Evolutionary conservation across 1,140 invertebrate genomes (phyloP), one percentile per base, ranked within the genome.

Genomic region (Pseudachorutes palmiensis): DNA sequence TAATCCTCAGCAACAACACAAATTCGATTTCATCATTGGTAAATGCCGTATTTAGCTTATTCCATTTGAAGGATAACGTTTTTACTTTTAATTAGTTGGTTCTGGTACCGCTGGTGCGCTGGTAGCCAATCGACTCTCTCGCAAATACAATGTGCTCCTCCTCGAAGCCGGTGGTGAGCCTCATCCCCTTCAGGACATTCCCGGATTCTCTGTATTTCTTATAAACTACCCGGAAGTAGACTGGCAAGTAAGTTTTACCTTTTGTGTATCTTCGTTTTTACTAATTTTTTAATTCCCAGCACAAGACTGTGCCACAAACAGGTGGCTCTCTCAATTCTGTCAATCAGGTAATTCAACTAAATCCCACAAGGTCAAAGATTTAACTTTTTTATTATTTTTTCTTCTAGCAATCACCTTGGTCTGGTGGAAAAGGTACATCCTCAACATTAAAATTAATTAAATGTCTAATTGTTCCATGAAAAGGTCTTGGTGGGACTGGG

Each of bases 41-140:
- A 19, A 41, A 19, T 41, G 19, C 5, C 19, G 5, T 41, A 9
- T 41, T 5, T 9, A 19, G 36, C 5, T 9, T 41, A 9, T 41
- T 41, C 19, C 36, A 41, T 41, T 41, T 41, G 36, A 19, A 41
- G 19, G 19, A 41, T 41, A 41, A 41, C 5, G 5, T 41, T 41
- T 41, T 41, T 41, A 19, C 5, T 41, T 41, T 41, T 5, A 14
- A 14, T 55, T 74, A 2, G 78, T 83, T 62, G 82, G 82, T 2
- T 81, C 78, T n/a, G 82, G 82, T 36, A 80, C 80, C 1, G 79
- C 81, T 2, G 82, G 82, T 77, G 59, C 24, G 2, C 81, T 82
- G 19, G 59, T 83, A 41, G 82, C 82, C 2, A 80, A 75, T 64
- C 75, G 82, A 14, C 74, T 83, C 32, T 76, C 74, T 55, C 76